Conservation (phyloP, 2,113 vertebrate species). For the Acrocephalus arundinaceus region DNA sequence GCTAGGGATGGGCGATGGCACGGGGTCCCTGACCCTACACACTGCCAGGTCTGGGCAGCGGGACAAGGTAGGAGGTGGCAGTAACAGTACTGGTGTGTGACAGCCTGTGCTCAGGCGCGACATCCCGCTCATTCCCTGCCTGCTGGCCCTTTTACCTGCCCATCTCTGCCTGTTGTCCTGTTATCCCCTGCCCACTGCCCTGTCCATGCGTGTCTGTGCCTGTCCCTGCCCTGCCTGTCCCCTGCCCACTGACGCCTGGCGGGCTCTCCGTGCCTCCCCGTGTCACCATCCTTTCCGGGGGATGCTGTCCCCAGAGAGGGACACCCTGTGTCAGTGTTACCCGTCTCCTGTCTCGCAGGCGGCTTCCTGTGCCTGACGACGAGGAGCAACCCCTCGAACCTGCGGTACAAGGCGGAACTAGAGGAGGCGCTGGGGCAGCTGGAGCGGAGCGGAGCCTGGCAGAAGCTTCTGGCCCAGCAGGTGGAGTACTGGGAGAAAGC, state of each 20-base stretch:
- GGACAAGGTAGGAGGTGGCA: background rate
- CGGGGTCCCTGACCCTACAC: background rate
- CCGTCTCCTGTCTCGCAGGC: slow-evolving; percentile 57
- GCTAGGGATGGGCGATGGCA: fast-evolving
- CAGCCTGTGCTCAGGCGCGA: background rate
- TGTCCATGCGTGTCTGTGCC: background rate
- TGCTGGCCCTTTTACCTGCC: too few species aligned
- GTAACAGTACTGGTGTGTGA: background rate
- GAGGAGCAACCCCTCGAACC: slow-evolving; percentile 79
- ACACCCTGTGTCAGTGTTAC: fast-evolving
- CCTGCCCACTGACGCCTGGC: background rate
- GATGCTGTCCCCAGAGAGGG: background rate
- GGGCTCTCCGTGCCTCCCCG: background rate
- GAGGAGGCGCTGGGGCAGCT: slow-evolving; percentile 72
- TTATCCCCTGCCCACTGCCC: background rate
- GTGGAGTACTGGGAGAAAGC: slow-evolving; percentile 84
- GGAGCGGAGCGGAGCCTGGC: slow-evolving; percentile 76
- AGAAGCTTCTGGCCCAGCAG: slow-evolving; percentile 65
- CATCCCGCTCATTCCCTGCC: background rate
- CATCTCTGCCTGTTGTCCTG: background rate
- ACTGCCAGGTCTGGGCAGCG: too few species aligned
- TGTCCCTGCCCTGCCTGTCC: background rate
- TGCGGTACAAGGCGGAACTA: slow-evolving; percentile 77
- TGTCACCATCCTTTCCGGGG: background rate
- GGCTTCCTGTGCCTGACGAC: slow-evolving; percentile 90